Base-by-base conservation (phyloP, 1,140 invertebrate genomes). In the Platorchestia sp. region DNA sequence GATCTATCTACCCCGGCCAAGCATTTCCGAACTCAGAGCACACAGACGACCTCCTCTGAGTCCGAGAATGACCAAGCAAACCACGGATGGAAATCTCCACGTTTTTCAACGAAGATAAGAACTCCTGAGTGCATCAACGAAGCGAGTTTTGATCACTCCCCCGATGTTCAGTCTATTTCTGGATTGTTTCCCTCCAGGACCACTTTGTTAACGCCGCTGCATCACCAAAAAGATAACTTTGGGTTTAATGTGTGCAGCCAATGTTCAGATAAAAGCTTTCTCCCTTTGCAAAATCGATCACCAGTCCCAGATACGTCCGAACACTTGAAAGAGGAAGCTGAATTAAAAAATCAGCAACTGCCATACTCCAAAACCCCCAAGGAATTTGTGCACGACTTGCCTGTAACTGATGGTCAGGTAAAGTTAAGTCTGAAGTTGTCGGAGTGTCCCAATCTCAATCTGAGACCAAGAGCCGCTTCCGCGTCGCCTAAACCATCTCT, bases 21-120 rank as follows among this genome's bases (percentile, higher is more conserved):
- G n/a, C 91, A 93, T 93, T 93, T 45, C 91, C 5, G 91, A 40
- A 93, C 91, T 40, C 91, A 93, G 91, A 93, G 91, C n/a, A 93
- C 91, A 7, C 91, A 93, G 45, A 93, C 91, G 3, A 93, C 91
- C 3, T 93, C 91, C 0, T 93, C 91, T 7, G 91, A 93, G 91
- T 93, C 91, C 6, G 91, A 93, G 36, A 45, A 10, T 47, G 91
- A 93, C 45, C 91, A 45, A n/a, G 44, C 40, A 19, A 45, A 47
- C 45, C 45, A n/a, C 43, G 45, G 43, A 10, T 47, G 43, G 91
- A 93, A 93, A n/a, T 93, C 91, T 40, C 19, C 43, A 36, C 91
- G 43, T 47, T 93, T 19, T 47, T 36, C 43, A 45, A 44, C 45
- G 40, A 45, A 93, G 10, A 40, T 47, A n/a, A 93, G 40, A 47